Percentiles rank a stretch among this genome's conserved stretches.
These are phyloP conservation scores for Liposcelis brunnea DNA, from an alignment of 2,888 invertebrate genomes.

Conservation along the genomic window DNA sequence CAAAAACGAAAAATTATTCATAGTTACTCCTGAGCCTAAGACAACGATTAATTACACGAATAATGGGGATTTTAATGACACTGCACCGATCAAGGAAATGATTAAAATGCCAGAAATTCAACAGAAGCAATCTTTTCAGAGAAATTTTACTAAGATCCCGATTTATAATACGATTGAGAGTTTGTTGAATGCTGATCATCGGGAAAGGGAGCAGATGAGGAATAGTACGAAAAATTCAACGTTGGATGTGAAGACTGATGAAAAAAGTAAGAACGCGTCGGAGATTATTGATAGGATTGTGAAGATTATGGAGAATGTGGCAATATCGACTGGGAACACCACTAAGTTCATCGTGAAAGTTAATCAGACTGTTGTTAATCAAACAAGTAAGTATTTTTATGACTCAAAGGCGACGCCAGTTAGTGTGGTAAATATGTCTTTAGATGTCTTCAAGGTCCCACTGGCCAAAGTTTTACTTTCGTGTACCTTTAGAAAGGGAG, in stretches of 20 bases:
- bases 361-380: slow-evolving; percentile 31
- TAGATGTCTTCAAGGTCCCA: no score
- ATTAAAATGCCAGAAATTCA: background rate
- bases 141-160: background rate
- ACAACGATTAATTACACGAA: slow-evolving; percentile 4
- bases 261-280: slow-evolving; percentile 35
- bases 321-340: slow-evolving; percentile 1
- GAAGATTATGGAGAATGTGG: slow-evolving; percentile 18
- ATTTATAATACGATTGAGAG: slow-evolving; percentile 4
- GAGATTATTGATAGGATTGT: slow-evolving; percentile 38
- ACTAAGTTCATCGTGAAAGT: slow-evolving; percentile 1
- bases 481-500: no score
- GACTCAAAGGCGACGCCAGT: no score
- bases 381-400: background rate
- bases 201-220: background rate
- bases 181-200: background rate
- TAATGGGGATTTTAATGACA: background rate
- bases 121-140: background rate
- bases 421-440: no score
- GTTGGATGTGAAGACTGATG: slow-evolving; percentile 25
- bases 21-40: slow-evolving; percentile 13
- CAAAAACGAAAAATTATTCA: slow-evolving; percentile 15
- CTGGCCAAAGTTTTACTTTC: no score
- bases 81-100: background rate
- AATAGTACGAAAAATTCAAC: background rate